Percentiles rank a stretch among this genome's conserved stretches.
phyloP scores from a whole-genome alignment of 2,888 invertebrate species.

The Tribolium freemani region DNA sequence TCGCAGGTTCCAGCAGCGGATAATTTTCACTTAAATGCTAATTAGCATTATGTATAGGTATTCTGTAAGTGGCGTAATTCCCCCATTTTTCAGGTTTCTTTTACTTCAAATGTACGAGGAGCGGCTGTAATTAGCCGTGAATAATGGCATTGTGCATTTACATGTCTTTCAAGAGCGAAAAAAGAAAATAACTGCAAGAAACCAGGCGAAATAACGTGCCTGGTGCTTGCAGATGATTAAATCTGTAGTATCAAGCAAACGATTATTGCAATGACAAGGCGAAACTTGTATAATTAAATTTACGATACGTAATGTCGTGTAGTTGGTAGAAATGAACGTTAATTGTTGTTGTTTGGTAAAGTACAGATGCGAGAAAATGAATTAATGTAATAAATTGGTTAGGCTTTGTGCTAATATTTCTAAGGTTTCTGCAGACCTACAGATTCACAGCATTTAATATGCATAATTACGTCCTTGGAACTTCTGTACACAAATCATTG shows the following conservation, averaged over 20 bases:
- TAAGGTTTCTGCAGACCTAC: conserved; percentile 14
- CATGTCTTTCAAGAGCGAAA: conserved; percentile 23
- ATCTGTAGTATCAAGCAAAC: conserved; percentile 4
- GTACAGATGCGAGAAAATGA: conserved; percentile 13
- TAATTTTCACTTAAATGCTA: conserved; percentile 28
- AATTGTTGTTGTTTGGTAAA: conserved; percentile 11
- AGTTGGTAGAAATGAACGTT: conserved; percentile 13
- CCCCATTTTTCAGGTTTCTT: conserved; percentile 23
- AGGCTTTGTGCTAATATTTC: neutral
- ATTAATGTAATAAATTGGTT: conserved; percentile 20
- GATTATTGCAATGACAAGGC: conserved; percentile 12
- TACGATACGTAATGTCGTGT: conserved; percentile 7
- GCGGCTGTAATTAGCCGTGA: conserved; percentile 33
- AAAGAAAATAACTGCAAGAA: conserved; percentile 5
- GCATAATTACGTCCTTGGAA: neutral
- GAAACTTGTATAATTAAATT: conserved; percentile 18
- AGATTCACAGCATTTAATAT: neutral
- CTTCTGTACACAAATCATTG: neutral
- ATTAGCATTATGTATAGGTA: conserved; percentile 22
- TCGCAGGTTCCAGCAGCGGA: neutral
- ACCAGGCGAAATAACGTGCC: neutral
- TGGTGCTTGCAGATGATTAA: conserved; percentile 10
- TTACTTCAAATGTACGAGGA: conserved; percentile 13
- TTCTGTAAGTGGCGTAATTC: conserved; percentile 25
- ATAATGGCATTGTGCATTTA: conserved; percentile 35